Base-by-base conservation (phyloP, 2,888 invertebrate genomes). In the Timema cristinae region DNA sequence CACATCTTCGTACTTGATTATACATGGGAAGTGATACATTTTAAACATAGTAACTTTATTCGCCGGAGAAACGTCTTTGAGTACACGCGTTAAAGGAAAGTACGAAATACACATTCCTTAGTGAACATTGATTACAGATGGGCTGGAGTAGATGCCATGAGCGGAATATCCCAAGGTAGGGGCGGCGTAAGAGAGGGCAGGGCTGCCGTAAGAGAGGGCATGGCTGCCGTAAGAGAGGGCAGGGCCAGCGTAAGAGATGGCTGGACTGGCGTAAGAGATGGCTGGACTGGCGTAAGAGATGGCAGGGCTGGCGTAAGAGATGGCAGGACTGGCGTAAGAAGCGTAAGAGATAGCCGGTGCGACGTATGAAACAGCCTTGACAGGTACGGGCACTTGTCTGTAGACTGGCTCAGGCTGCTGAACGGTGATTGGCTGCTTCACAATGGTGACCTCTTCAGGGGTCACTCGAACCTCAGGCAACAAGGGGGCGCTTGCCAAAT, bases 341-440 rank as follows among this genome's bases (percentile, higher is more conserved):
- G 75, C 74, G 47, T 74, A 73, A 69, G 73, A 70, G 69, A 77
- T 73, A 63, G 75, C 76, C 11, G 77, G 77, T n/a, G 76, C 75
- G 50, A 78, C 73, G 76, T 77, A 77, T 68, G 77, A 76, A 68
- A 78, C 78, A 56, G 77, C 76, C 59, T 69, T 72, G 52, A 77
- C 73, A 47, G 77, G 77, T 52, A 77, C 77, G 47, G 77, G 77
- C 6, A 77, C 77, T 32, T 72, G 70, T 54, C 77, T 73, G 76
- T 76, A 77, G 61, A 76, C 76, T 73, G 77, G 77, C 70, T 79
- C 80, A 61, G 79, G 79, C 74, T 81, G 79, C 66, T 79, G 78
- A 68, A 81, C 77, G 52, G 79, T 77, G 74, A 79, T 77, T 47
- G 78, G 80, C 76, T 80, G 81, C 72, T 77, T 79, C 70, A 81